Percentiles rank a stretch among this genome's conserved stretches.
phyloP scores from a whole-genome alignment of 2,113 vertebrate species.

The Zosterops lateralis region DNA sequence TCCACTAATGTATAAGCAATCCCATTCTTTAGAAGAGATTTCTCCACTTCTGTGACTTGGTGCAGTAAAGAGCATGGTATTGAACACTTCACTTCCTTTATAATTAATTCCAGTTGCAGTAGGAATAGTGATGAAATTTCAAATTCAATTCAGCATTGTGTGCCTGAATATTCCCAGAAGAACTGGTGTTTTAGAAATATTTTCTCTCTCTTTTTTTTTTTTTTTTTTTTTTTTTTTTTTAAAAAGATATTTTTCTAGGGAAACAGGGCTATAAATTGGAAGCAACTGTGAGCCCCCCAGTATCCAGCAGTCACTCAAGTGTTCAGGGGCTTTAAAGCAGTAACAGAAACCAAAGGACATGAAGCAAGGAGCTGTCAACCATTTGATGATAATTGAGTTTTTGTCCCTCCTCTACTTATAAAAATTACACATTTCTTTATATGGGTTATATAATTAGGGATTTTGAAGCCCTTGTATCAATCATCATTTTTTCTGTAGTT shows the following conservation, averaged over 20 bases:
- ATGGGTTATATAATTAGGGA: not conserved
- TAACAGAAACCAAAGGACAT: not conserved
- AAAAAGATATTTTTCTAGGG: not conserved
- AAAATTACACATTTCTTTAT: not conserved
- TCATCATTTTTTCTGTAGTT: not conserved
- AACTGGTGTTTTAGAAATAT: not conserved
- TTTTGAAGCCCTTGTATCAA: not conserved
- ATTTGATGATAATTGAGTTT: not conserved
- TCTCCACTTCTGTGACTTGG: not conserved
- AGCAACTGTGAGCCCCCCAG: not conserved
- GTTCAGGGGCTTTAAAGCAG: not conserved
- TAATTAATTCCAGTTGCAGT: not conserved
- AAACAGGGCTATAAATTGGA: not conserved
- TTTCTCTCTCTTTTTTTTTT: fast-evolving
- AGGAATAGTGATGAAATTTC: not conserved
- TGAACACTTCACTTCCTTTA: not conserved
- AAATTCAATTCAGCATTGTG: not conserved
- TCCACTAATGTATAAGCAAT: not conserved
- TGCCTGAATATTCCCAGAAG: not conserved
- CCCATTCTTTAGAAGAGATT: not conserved
- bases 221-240: not conserved
- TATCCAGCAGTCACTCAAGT: not conserved
- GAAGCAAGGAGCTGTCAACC: not conserved
- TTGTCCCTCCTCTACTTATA: not conserved
- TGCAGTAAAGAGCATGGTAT: not conserved